Evolutionary conservation across 2,113 vertebrate species (phyloP).

Genomic region (Natator depressus): DNA sequence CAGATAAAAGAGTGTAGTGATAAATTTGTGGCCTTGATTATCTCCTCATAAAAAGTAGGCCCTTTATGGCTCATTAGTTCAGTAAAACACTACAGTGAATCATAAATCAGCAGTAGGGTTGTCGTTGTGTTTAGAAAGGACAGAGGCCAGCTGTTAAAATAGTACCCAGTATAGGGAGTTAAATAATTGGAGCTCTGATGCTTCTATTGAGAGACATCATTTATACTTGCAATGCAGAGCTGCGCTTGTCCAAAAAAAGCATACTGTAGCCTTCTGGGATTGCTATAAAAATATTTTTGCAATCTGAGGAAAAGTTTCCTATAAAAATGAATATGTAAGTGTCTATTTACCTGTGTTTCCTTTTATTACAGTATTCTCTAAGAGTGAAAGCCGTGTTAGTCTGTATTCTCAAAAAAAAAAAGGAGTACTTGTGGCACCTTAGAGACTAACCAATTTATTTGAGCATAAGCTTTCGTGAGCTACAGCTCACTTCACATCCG

Average conservation of each 20-base stretch:
- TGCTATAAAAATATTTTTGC: not conserved
- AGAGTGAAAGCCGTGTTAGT: no score
- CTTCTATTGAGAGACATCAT: conserved; percentile 8
- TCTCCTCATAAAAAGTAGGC: not conserved
- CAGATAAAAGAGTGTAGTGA: not conserved
- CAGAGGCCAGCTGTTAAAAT: conserved; percentile 42
- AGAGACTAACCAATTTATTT: no score
- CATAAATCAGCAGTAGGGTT: conserved; percentile 41
- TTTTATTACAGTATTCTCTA: not conserved
- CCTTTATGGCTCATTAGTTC: conserved; percentile 50
- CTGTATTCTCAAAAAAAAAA: no score
- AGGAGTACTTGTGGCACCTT: no score
- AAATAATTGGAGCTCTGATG: conserved; percentile 28
- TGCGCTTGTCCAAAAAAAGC: not conserved
- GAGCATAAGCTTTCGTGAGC: no score
- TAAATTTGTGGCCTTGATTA: not conserved
- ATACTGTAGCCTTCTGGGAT: not conserved
- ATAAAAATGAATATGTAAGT: not conserved
- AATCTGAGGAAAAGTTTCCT: not conserved
- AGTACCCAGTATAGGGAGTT: conserved; percentile 17
- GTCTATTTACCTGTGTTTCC: not conserved
- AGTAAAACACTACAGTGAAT: conserved; percentile 39
- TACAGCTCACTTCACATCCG: no score
- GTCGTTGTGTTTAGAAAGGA: conserved; percentile 39
- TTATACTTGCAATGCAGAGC: not conserved